Conservation (phyloP, 37 sponge, comb jelly and placozoan genomes). For the Chondrosia reniformis region DNA sequence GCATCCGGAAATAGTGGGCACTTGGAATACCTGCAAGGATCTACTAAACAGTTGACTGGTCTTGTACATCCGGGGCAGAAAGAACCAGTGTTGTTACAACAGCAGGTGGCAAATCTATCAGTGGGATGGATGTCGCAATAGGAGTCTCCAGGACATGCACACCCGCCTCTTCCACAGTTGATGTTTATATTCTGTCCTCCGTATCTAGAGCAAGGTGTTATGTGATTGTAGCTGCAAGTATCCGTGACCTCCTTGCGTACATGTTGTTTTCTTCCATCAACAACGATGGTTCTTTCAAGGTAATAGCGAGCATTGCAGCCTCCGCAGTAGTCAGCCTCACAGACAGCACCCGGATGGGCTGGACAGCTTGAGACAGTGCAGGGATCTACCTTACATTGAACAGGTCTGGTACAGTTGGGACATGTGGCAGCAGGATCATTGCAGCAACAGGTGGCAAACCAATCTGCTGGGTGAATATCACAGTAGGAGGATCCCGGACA, state of each 20-base stretch:
- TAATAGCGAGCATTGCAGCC: constrained; percentile 22
- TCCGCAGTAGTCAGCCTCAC: constrained; percentile 8
- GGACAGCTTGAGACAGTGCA: constrained; percentile 3
- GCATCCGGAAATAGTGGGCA: constrained; percentile 1
- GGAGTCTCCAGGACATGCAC: not conserved
- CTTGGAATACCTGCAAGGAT: not conserved
- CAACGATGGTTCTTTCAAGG: not conserved
- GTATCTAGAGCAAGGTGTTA: not conserved
- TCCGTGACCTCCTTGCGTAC: not conserved
- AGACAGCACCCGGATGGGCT: not conserved
- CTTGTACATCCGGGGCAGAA: not conserved
- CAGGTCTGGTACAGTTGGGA: constrained; percentile 8
- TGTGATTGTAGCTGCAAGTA: not conserved
- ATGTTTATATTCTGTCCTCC: not conserved
- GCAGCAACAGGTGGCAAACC: constrained; percentile 11
- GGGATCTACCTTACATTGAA: not conserved
- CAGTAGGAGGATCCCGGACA: constrained; percentile 10
- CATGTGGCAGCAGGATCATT: constrained; percentile 8
- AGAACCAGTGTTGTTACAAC: constrained; percentile 5
- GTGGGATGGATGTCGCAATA: constrained; percentile 20
- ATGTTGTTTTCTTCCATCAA: not conserved
- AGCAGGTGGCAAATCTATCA: constrained; percentile 1
- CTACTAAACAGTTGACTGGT: not conserved
- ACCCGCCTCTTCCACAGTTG: not conserved
- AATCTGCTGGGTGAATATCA: constrained; percentile 8